Base-by-base conservation (phyloP, 2,113 vertebrate species). In the Promerops cafer region DNA sequence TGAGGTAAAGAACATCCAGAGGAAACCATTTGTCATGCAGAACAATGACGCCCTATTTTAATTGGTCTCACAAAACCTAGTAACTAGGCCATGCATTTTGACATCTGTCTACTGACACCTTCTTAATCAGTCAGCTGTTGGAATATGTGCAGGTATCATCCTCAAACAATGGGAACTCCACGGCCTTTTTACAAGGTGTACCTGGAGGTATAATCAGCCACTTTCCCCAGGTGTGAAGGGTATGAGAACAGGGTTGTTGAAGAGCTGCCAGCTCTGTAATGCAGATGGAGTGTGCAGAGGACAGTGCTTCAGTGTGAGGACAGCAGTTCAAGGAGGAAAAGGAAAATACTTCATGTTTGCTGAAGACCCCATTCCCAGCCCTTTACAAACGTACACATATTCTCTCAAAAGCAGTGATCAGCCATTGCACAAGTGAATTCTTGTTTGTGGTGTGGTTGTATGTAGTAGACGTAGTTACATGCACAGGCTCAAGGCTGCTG, bases 21-120 rank as follows among this genome's bases (percentile, higher is more conserved):
- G 82, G 71, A 95, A 96, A 78, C 39, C 71, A 88, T 95, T 96
- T 96, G 82, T 96, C 90, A 86, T 39, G 52, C 56, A 77, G 90
- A 90, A 70, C 63, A 88, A 47, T 77, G 82, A 86, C 0, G 0
- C 16, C 22, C 31, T 70, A 26, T 88, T 96, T 91, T 93, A 94
- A 92, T 83, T 94, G 79, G 70, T 86, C 84, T 93, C 54, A 64
- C 79, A 86, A 96, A 92, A 60, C 52, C 42, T 30, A 59, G 79
- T 65, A 88, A 88, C 22, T 61, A 84, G 76, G 65, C 49, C 27
- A 28, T 12, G 26, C n/a, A 61, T 89, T 90, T 66, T 93, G 82
- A 93, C 78, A 54, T 63, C 71, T 10, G 16, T 80, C 63, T 88
- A 59, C 66, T 77, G 66, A 52, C 59, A 74, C 50, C 31, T 78